Percentiles rank a stretch among this genome's conserved stretches.
Evolutionary conservation across 2,113 vertebrate species (phyloP).

Genomic region (Sus scrofa): DNA sequence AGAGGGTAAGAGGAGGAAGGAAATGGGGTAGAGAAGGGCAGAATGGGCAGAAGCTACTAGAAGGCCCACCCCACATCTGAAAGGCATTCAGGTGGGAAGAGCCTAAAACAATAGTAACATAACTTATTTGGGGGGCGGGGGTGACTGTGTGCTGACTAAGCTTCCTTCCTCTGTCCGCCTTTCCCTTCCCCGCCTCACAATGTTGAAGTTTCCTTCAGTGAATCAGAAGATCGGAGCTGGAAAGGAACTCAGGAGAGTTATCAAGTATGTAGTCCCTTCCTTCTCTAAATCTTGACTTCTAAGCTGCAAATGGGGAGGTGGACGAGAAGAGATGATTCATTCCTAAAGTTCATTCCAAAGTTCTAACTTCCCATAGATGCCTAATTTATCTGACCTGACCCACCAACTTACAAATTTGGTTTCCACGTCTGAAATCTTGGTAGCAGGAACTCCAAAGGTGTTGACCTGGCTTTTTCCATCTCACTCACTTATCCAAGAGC

Average conservation of each 20-base stretch:
- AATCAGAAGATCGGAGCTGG: constrained; percentile 34
- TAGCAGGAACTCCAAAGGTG: not conserved
- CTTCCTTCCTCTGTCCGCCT: constrained; percentile 55
- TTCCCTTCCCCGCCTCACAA: not conserved
- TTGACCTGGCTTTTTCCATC: not conserved
- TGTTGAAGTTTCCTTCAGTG: constrained; percentile 13
- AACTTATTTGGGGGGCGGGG: not conserved
- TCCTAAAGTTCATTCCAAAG: not conserved
- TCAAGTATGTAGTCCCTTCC: not conserved
- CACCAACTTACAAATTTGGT: not conserved
- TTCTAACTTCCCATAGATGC: not conserved
- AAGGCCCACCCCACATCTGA: not conserved
- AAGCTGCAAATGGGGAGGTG: not conserved
- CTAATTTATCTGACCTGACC: not conserved
- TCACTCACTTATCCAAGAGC: not conserved
- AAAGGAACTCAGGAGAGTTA: constrained; percentile 9
- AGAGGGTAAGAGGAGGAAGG: not conserved
- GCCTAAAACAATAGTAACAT: not conserved
- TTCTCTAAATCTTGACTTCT: constrained; percentile 34
- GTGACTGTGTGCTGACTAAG: constrained; percentile 45
- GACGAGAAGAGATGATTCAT: not conserved
- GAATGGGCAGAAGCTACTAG: not conserved
- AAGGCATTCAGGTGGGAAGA: not conserved
- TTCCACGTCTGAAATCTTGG: not conserved
- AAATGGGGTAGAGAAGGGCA: not conserved